Base-by-base conservation (phyloP, 2,113 vertebrate species). In the Morone saxatilis region DNA sequence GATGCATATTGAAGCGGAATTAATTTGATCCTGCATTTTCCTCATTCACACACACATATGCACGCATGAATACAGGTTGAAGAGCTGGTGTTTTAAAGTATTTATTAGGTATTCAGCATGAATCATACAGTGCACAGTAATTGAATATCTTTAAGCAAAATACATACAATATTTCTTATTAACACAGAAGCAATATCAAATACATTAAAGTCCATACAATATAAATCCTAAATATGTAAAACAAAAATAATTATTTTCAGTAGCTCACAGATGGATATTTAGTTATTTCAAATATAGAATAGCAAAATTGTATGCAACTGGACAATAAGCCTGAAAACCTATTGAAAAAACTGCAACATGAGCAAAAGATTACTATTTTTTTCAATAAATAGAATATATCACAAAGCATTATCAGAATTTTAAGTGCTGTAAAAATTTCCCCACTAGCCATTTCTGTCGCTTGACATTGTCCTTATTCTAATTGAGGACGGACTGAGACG, bases 1-100 rank as follows among this genome's bases (percentile, higher is more conserved):
- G 80, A 94, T 88, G 93, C 91, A 89, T 88, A 94, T 60, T 82
- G 79, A 94, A 82, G 22, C 25, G 0, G 80, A 76, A 53, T 62
- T 63, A 6, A 47, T 76, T 76, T 76, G 19, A 78, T 73, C 19
- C 14, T 51, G 53, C 16, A n/a, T 38, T 63, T 57, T 12, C 36
- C 40, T 68, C 38, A 22, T 40, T 40, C 7, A 60, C 38, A 63
- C 14, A 22, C 2, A 36, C 5, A 25, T 3, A 43, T 1, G 16
- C 40, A 43, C 12, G 13, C 61, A 88, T 63, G 53, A 77, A 50
- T 10, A 51, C 57, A 71, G 11, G 48, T 22, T 43, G 11, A 68
- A 60, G 25, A 22, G 53, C 51, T 54, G 47, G 8, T 71, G 25
- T 83, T 90, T 87, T 61, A 63, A 88, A 76, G 36, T 78, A 57